Evolutionary conservation across 2,113 vertebrate species (phyloP), one percentile per base, ranked within the genome.

Genomic region (Myotis brandtii): DNA sequence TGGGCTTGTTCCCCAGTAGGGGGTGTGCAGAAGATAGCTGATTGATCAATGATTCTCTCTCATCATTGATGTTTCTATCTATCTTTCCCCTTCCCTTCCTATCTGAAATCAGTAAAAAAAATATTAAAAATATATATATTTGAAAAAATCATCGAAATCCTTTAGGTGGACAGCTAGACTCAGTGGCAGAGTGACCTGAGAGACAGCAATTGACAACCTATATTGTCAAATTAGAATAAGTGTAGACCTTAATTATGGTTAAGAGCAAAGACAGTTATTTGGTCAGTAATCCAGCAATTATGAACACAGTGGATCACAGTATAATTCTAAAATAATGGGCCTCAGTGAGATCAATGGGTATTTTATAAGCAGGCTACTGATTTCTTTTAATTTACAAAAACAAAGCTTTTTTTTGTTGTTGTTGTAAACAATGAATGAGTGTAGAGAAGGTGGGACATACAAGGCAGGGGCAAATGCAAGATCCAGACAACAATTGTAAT

Each of bases 331-430:
- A 79, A 37, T 52, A 34, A 37, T 9, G 12, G 46, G 4, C 34
- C 3, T 75, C 6, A 5, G 1, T 69, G 48, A 79, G 12, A 25
- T 67, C 37, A 25, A 21, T 70, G 20, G 10, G 8, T 46, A 66
- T 54, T 54, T 93, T 27, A 50, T 64, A 67, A 25, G 1, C 13
- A 73, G 6, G 6, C 17, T 94, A 12, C 27, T 86, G 20, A 59
- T 66, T 77, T 72, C 27, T 37, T 81, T 72, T 75, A 79, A 94
- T 66, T 91, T 67, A 70, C 8, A 73, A 85, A 84, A 88, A 1
- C 14, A 48, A 50, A 32, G 30, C 23, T 30, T 81, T 48, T 37
- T 11, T 5, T n/a, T 9, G 8, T 56, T 9, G 3, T 37, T 6
- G 4, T 17, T 67, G 17, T 77, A 77, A 48, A 66, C 32, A 66